These are phyloP conservation scores for Etheostoma cragini DNA, from an alignment of 2,113 vertebrate species.

Conservation along the genomic window DNA sequence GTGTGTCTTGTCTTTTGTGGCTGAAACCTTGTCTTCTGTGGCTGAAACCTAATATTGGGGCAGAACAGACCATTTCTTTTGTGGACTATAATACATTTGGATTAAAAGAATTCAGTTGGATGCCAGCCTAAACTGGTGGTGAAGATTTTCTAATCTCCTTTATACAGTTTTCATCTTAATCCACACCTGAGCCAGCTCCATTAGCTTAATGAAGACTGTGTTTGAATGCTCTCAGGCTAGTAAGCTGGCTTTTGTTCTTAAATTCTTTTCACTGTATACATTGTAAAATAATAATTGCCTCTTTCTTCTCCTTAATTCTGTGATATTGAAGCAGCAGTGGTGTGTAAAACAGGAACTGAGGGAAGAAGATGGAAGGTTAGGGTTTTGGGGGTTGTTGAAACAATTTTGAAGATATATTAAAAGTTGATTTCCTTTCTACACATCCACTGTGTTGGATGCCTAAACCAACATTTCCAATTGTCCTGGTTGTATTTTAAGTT, in stretches of 20 bases:
- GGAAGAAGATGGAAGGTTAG: neutral
- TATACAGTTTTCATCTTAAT: constrained; percentile 19
- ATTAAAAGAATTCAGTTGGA: constrained; percentile 2
- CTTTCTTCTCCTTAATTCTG: neutral
- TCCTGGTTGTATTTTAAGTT: neutral
- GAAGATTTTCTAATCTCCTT: constrained; percentile 25
- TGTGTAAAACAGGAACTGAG: neutral
- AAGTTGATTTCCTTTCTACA: neutral
- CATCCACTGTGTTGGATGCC: neutral
- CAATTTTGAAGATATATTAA: neutral
- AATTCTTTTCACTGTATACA: neutral
- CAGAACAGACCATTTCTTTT: neutral
- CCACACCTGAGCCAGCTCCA: constrained; percentile 29
- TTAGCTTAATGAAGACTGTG: constrained; percentile 21
- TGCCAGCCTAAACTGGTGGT: neutral
- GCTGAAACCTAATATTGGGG: neutral
- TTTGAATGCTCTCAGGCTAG: constrained; percentile 7
- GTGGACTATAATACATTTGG: neutral
- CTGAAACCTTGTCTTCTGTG: neutral
- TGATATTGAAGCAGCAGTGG: neutral
- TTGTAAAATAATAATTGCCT: neutral
- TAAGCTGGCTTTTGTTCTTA: neutral
- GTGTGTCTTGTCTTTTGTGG: neutral
- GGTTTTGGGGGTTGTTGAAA: neutral
- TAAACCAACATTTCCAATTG: neutral